A percentile compares a stretch with the other conserved stretches of the same genome.
These are phyloP conservation scores for Drosophila tsacasi DNA, from an alignment of 1,140 invertebrate species.

Conservation along the genomic window DNA sequence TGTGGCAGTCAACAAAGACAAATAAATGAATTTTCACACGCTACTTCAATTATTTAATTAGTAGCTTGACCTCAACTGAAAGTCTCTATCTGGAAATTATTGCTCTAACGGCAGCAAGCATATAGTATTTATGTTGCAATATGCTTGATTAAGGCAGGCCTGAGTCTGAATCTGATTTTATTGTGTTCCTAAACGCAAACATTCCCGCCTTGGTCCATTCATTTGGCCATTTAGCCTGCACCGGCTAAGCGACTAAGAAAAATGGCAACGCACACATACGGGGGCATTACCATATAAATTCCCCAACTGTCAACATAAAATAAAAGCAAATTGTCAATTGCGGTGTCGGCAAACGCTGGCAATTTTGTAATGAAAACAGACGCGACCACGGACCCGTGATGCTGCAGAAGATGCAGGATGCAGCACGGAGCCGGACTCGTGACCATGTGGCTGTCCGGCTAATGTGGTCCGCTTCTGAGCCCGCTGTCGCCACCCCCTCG, in stretches of 20 bases:
- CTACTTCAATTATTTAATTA: background rate
- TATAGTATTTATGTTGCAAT: background rate
- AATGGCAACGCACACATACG: conserved; percentile 39
- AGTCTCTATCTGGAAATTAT: background rate
- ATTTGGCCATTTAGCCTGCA: conserved; percentile 52
- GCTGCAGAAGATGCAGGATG: conserved; percentile 7
- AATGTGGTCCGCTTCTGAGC: conserved; percentile 35
- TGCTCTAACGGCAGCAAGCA: background rate
- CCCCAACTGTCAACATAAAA: conserved; percentile 77
- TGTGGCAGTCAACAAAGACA: background rate
- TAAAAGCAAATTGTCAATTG: conserved; percentile 80
- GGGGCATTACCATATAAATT: conserved; percentile 76
- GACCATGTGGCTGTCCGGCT: conserved; percentile 56
- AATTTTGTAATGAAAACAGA: conserved; percentile 79
- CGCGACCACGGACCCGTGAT: conserved; percentile 29
- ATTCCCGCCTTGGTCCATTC: conserved; percentile 29
- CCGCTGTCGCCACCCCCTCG: background rate
- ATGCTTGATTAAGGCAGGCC: background rate
- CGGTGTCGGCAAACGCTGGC: conserved; percentile 66
- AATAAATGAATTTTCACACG: background rate
- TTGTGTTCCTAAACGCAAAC: conserved; percentile 1
- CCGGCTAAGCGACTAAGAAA: conserved; percentile 54
- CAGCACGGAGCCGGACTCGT: conserved; percentile 20
- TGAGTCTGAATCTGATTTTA: background rate
- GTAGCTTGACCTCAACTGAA: background rate